A percentile compares a stretch with the other conserved stretches of the same genome.
These are phyloP conservation scores for Opisthocomus hoazin DNA, from an alignment of 2,113 vertebrate genomes.

Conservation along the genomic window DNA sequence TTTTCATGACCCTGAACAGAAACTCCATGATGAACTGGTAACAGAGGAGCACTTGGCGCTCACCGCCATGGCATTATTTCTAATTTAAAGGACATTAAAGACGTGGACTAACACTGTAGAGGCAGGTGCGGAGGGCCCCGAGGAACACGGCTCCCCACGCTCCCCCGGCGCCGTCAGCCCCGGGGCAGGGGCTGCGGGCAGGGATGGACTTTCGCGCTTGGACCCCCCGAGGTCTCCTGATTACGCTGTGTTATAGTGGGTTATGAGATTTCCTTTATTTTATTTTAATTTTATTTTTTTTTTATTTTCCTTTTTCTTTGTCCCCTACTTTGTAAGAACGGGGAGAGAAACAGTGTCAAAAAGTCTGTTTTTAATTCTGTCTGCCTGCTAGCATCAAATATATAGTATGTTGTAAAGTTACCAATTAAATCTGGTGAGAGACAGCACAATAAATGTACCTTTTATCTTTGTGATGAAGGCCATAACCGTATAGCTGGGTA, in stretches of 20 bases:
- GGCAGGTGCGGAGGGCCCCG: conserved; percentile 68
- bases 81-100: conserved; percentile 76
- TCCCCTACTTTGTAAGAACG: conserved; percentile 73
- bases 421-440: conserved; percentile 74
- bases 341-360: conserved; percentile 69
- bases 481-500: conserved; percentile 71
- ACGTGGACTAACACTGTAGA: conserved; percentile 74
- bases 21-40: conserved; percentile 99
- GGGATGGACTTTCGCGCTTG: conserved; percentile 67
- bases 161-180: conserved; percentile 55
- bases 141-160: conserved; percentile 56
- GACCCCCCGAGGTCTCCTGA: conserved; percentile 69
- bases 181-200: conserved; percentile 60
- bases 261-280: conserved; percentile 63
- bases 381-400: conserved; percentile 79
- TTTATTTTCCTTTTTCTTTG: conserved; percentile 61
- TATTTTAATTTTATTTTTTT: neutral
- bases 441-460: conserved; percentile 83
- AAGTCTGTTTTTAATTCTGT: conserved; percentile 76
- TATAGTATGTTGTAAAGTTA: conserved; percentile 76
- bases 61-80: conserved; percentile 76
- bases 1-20: conserved; percentile 99
- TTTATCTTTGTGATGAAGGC: conserved; percentile 77
- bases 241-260: conserved; percentile 77
- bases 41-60: conserved; percentile 75